Evolutionary conservation across 2,113 vertebrate genomes (phyloP).

Genomic region (Cavia aperea): DNA sequence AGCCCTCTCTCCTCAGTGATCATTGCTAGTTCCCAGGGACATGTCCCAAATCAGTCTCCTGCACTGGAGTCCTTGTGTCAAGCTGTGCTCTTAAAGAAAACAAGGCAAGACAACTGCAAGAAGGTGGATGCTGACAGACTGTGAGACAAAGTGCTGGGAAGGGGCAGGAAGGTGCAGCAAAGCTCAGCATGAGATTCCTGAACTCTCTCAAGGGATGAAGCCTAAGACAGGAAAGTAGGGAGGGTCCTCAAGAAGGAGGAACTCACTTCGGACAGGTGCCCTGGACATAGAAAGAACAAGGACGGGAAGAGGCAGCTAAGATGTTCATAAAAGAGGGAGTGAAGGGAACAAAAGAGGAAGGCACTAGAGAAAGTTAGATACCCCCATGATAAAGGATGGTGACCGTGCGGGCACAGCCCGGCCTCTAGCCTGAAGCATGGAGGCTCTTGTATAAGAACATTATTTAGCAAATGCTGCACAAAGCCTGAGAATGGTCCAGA

Average conservation of each 20-base stretch:
- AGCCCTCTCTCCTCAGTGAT: neutral
- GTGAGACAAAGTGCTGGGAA: neutral
- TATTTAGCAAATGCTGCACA: neutral
- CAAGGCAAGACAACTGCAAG: neutral
- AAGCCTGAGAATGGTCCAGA: neutral
- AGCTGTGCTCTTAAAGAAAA: neutral
- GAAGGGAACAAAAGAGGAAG: neutral
- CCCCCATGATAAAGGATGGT: too few relatives aligned
- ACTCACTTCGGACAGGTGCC: neutral
- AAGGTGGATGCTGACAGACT: neutral
- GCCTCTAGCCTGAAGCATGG: neutral
- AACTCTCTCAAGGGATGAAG: accelerated
- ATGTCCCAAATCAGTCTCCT: neutral
- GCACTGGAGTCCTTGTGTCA: neutral
- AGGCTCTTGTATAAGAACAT: neutral
- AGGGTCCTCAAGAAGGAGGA: neutral
- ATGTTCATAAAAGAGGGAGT: neutral
- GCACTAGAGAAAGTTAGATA: neutral
- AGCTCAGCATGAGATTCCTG: neutral
- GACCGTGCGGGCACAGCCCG: neutral
- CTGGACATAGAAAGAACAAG: neutral
- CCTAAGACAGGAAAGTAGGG: neutral
- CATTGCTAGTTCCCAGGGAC: neutral
- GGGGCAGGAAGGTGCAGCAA: neutral
- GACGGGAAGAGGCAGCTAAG: neutral